Conservation (phyloP, 2,797 vertebrate genomes). For the Argyrosomus regius region DNA sequence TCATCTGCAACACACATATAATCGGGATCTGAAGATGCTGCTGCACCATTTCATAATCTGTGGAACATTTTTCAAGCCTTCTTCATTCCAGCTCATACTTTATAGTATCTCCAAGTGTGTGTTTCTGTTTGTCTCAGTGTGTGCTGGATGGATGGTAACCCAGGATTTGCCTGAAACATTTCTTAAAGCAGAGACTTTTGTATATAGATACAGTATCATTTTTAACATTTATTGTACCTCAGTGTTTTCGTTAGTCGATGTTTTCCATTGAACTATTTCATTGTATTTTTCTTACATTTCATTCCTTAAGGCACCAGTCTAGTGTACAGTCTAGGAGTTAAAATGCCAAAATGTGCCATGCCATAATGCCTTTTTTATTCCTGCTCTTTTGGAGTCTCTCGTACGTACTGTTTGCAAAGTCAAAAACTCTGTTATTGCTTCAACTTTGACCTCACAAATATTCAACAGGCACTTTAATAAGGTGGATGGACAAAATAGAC, state of each 20-base stretch:
- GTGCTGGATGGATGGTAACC: slow-evolving; percentile 36
- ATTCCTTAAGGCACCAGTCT: slow-evolving; percentile 59
- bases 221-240: slow-evolving; percentile 67
- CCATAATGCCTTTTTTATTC: slow-evolving; percentile 81
- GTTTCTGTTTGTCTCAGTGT: slow-evolving; percentile 42
- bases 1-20: slow-evolving; percentile 38
- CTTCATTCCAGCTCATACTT: slow-evolving; percentile 38
- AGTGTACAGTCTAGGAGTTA: slow-evolving; percentile 58
- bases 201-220: slow-evolving; percentile 47
- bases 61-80: slow-evolving; percentile 36
- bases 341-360: slow-evolving; percentile 83
- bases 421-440: slow-evolving; percentile 58
- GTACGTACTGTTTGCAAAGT: slow-evolving; percentile 66
- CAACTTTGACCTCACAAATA: slow-evolving; percentile 67
- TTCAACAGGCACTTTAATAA: slow-evolving; percentile 79
- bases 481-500: slow-evolving; percentile 38
- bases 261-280: slow-evolving; percentile 42
- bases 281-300: slow-evolving; percentile 54
- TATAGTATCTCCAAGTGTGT: slow-evolving; percentile 15
- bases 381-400: slow-evolving; percentile 56
- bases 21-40: slow-evolving; percentile 31
- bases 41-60: slow-evolving; percentile 39
- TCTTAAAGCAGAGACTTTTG: slow-evolving; percentile 64
- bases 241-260: slow-evolving; percentile 32
- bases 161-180: slow-evolving; percentile 69